Evolutionary conservation across 2,113 vertebrate genomes (phyloP).

Genomic region (Pteropus alecto): DNA sequence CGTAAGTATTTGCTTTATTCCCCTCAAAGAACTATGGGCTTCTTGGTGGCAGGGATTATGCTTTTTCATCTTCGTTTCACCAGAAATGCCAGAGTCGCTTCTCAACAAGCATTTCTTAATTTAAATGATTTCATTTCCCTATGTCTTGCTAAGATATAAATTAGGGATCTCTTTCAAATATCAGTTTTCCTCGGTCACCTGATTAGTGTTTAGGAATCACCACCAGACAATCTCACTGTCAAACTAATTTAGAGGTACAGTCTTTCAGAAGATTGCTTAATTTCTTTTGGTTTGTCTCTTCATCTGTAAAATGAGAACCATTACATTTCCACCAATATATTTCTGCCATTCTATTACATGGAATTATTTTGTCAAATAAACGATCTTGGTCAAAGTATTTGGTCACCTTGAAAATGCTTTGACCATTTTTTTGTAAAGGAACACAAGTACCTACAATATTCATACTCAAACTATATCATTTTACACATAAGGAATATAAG

Average conservation of each 20-base stretch:
- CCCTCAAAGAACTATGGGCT: neutral
- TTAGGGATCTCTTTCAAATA: neutral
- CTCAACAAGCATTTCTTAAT: neutral
- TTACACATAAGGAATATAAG: neutral
- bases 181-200: neutral
- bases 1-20: neutral
- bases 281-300: neutral
- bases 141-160: neutral
- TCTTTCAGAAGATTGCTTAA: neutral
- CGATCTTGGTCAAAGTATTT: neutral
- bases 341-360: neutral
- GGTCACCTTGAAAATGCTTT: neutral
- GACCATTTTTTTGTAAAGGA: neutral
- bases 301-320: neutral
- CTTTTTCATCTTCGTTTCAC: neutral
- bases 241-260: rapidly evolving
- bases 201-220: neutral
- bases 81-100: neutral
- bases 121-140: neutral
- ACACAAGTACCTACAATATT: neutral
- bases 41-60: neutral
- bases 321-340: neutral
- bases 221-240: rapidly evolving
- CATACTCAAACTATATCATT: neutral
- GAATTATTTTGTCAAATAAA: neutral